These are phyloP conservation scores for Xerus rutilus DNA, from an alignment of 2,797 vertebrate genomes.

Conservation along the genomic window DNA sequence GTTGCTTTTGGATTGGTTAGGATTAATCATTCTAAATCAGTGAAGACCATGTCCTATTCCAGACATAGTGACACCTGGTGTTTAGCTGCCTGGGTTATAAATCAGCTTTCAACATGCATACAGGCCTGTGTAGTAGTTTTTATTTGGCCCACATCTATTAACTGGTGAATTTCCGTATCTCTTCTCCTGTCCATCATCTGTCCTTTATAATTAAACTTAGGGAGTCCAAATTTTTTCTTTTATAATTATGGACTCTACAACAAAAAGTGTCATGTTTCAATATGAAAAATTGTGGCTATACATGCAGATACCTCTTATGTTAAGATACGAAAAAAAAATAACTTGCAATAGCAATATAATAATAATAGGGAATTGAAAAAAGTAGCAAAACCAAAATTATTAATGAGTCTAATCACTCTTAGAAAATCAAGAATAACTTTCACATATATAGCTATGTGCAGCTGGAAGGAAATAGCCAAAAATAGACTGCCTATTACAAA, in stretches of 20 bases:
- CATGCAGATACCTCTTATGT: not conserved
- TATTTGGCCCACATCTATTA: not conserved
- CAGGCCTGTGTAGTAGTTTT: not conserved
- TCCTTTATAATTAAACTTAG: no score
- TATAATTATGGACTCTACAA: not conserved
- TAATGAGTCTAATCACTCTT: not conserved
- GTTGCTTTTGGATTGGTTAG: not conserved
- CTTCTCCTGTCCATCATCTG: fast-evolving
- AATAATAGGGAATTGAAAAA: not conserved
- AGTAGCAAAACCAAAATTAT: not conserved
- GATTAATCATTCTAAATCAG: not conserved
- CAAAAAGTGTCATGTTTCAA: not conserved
- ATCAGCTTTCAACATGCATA: not conserved
- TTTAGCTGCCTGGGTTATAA: not conserved
- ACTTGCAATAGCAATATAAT: not conserved
- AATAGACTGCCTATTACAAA: not conserved
- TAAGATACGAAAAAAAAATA: not conserved
- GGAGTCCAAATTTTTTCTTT: not conserved
- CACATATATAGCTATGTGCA: not conserved
- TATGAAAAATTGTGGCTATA: not conserved
- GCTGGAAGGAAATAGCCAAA: not conserved
- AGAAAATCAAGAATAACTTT: not conserved
- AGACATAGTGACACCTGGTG: not conserved
- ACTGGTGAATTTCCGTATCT: not conserved
- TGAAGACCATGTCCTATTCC: not conserved